phyloP scores from a whole-genome alignment of 1,140 invertebrate genomes.

The Psilanteris sp. region DNA sequence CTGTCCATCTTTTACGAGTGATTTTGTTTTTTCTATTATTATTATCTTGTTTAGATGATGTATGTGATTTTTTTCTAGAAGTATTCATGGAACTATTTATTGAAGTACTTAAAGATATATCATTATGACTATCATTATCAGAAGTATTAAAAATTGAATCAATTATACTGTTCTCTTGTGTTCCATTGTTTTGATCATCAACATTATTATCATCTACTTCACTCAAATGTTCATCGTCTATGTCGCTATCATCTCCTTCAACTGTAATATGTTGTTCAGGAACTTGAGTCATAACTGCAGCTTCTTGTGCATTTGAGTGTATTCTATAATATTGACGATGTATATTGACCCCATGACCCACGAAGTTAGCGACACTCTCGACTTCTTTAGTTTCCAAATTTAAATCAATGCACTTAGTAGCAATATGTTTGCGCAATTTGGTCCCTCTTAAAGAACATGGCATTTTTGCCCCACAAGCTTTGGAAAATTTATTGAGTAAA shows the following conservation, averaged over 20 bases:
- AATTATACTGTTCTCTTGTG: neutral
- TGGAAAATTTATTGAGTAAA: constrained; percentile 1
- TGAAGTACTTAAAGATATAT: no score
- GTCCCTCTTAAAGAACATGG: constrained; percentile 29
- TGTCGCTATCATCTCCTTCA: neutral
- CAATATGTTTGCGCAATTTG: constrained; percentile 54
- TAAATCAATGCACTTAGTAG: constrained; percentile 43
- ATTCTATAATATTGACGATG: constrained; percentile 57
- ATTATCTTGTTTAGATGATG: no score
- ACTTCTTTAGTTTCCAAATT: constrained; percentile 53
- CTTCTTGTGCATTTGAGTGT: neutral
- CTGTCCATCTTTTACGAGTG: no score
- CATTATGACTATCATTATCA: no score
- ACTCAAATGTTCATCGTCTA: neutral
- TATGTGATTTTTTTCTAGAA: no score
- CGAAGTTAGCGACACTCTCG: constrained; percentile 52
- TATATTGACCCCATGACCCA: constrained; percentile 62
- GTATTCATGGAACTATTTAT: no score
- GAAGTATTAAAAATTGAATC: neutral
- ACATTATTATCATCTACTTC: neutral
- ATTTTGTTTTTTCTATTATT: no score
- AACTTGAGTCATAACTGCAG: neutral
- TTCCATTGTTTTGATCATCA: neutral
- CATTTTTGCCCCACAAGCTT: constrained; percentile 2
- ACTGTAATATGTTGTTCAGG: neutral